A percentile compares a stretch with the other conserved stretches of the same genome.
Evolutionary conservation across 2,797 vertebrate genomes (phyloP).

Genomic region (Holocentrus rufus): DNA sequence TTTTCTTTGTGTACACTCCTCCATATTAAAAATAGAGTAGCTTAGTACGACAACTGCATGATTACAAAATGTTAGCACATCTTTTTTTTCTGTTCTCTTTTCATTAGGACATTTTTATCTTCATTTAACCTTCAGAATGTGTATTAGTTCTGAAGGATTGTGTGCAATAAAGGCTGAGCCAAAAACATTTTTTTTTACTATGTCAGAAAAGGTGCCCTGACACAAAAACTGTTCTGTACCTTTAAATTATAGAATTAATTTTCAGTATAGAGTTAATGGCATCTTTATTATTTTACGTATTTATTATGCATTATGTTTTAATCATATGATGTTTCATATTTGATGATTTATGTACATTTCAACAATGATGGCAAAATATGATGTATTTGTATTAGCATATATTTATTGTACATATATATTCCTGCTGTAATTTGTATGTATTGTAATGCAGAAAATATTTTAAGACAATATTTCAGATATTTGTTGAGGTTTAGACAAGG

Average conservation of each 20-base stretch:
- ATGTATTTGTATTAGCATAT: slow-evolving; percentile 69
- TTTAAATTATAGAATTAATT: slow-evolving; percentile 56
- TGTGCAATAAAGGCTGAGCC: slow-evolving; percentile 78
- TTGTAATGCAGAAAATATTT: slow-evolving; percentile 62
- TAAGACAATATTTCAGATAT: slow-evolving; percentile 69
- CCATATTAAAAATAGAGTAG: slow-evolving; percentile 27
- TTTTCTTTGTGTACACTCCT: slow-evolving; percentile 23
- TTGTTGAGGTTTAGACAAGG: slow-evolving; percentile 81
- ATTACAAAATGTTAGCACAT: slow-evolving; percentile 24
- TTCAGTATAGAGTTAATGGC: slow-evolving; percentile 21
- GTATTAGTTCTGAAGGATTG: slow-evolving; percentile 37
- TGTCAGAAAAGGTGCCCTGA: slow-evolving; percentile 23
- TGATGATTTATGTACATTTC: slow-evolving; percentile 36
- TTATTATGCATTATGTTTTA: slow-evolving; percentile 64
- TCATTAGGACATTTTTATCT: slow-evolving; percentile 24
- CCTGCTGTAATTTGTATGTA: slow-evolving; percentile 64
- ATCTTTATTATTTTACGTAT: slow-evolving; percentile 47
- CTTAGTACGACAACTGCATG: slow-evolving; percentile 55
- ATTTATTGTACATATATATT: slow-evolving; percentile 77
- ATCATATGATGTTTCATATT: slow-evolving; percentile 52
- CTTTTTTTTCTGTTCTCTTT: slow-evolving; percentile 22
- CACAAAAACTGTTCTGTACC: slow-evolving; percentile 40
- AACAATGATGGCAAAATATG: slow-evolving; percentile 38
- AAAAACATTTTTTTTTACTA: slow-evolving; percentile 57
- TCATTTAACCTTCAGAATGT: slow-evolving; percentile 24